These are phyloP conservation scores for Campoletis sonorensis DNA, from an alignment of 1,140 invertebrate genomes.

Conservation along the genomic window DNA sequence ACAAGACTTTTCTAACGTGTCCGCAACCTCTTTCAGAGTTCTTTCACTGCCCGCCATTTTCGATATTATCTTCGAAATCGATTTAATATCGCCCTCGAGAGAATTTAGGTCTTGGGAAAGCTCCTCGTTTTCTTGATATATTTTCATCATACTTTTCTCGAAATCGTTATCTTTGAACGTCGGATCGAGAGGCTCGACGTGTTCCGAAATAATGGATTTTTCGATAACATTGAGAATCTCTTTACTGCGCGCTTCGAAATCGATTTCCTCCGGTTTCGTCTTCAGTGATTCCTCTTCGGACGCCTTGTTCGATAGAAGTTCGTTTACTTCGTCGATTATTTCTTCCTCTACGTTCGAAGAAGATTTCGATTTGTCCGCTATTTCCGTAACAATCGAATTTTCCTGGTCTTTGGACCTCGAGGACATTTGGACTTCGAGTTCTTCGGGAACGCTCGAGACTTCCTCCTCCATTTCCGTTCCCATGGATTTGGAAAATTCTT, in stretches of 20 bases:
- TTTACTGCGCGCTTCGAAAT: slow-evolving; percentile 69
- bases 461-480: slow-evolving; percentile 15
- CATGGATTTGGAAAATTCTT: slow-evolving; percentile 60
- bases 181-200: slow-evolving; percentile 57
- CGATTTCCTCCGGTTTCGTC: slow-evolving; percentile 61
- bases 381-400: neutral
- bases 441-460: slow-evolving; percentile 9
- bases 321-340: slow-evolving; percentile 51
- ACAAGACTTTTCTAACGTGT: too few relatives aligned
- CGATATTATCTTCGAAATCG: too few relatives aligned
- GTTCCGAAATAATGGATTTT: slow-evolving; percentile 69
- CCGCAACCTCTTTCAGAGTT: too few relatives aligned
- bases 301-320: slow-evolving; percentile 56
- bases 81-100: too few relatives aligned
- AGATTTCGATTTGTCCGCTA: neutral
- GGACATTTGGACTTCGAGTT: neutral
- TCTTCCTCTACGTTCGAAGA: slow-evolving; percentile 61
- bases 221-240: slow-evolving; percentile 71
- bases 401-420: neutral
- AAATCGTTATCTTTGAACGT: slow-evolving; percentile 57
- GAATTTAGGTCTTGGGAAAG: neutral
- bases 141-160: slow-evolving; percentile 59
- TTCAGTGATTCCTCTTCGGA: slow-evolving; percentile 48
- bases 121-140: too few relatives aligned
- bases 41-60: too few relatives aligned